phyloP scores from a whole-genome alignment of 2,797 vertebrate genomes.

The Platalea minor region DNA sequence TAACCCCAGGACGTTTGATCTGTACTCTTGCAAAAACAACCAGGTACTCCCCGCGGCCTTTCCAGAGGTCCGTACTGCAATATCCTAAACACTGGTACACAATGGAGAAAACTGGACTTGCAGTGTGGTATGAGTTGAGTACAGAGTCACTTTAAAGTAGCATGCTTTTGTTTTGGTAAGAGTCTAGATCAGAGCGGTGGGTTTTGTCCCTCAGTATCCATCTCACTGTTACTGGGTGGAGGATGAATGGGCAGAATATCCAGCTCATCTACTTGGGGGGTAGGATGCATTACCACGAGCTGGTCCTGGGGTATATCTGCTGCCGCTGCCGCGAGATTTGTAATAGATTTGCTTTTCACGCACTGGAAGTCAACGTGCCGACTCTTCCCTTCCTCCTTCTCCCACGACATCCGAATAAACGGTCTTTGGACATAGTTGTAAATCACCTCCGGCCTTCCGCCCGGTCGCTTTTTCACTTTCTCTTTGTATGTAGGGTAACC shows the following conservation, averaged over 20 bases:
- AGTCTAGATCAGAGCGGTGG: slow-evolving; percentile 80
- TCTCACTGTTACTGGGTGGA: slow-evolving; percentile 82
- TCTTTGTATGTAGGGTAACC: slow-evolving; percentile 98
- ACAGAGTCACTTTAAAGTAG: slow-evolving; percentile 59
- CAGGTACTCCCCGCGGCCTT: slow-evolving; percentile 64
- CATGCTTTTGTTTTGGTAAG: slow-evolving; percentile 65
- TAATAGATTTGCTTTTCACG: slow-evolving; percentile 97
- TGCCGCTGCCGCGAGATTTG: slow-evolving; percentile 90
- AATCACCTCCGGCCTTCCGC: slow-evolving; percentile 93
- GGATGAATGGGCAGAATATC: slow-evolving; percentile 91
- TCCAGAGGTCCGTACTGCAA: slow-evolving; percentile 63
- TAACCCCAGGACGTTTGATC: slow-evolving; percentile 58
- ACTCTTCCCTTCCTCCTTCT: slow-evolving; percentile 97
- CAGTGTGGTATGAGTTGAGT: slow-evolving; percentile 65
- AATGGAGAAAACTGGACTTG: slow-evolving; percentile 68
- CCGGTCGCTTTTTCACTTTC: slow-evolving; percentile 95
- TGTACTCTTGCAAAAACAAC: slow-evolving; percentile 53
- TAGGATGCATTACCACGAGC: slow-evolving; percentile 91
- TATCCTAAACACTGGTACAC: slow-evolving; percentile 69
- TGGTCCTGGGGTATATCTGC: slow-evolving; percentile 97
- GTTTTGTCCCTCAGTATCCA: slow-evolving; percentile 89
- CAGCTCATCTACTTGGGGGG: slow-evolving; percentile 94
- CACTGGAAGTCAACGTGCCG: slow-evolving; percentile 97
- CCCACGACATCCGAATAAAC: slow-evolving; percentile 98
- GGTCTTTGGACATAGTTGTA: slow-evolving; percentile 98